Conservation (phyloP, 2,797 vertebrate genomes). For the Cynopterus sphinx region DNA sequence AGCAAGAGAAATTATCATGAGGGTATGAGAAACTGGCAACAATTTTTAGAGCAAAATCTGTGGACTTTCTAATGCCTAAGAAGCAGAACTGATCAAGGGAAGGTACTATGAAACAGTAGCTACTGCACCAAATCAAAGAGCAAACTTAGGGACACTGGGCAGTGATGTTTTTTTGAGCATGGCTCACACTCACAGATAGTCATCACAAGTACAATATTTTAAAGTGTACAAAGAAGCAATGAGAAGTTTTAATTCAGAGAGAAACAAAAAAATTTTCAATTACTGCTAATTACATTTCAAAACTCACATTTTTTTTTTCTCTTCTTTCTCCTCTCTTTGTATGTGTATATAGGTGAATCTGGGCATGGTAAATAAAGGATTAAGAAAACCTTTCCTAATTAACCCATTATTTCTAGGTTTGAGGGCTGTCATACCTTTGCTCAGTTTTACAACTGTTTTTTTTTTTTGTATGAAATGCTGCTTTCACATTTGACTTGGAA, state of each 20-base stretch:
- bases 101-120: background rate
- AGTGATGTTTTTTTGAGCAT: background rate
- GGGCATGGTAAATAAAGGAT: background rate
- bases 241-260: background rate
- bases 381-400: background rate
- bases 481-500: slow-evolving; percentile 43
- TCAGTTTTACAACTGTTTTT: slow-evolving; percentile 3
- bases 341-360: background rate
- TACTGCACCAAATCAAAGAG: background rate
- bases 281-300: background rate
- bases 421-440: background rate
- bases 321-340: background rate
- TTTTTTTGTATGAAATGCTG: background rate
- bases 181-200: background rate
- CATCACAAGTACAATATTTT: background rate
- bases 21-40: background rate
- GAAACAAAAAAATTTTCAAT: background rate
- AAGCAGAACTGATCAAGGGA: background rate
- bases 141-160: background rate
- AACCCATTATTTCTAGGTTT: background rate
- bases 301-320: background rate
- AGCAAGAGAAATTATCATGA: background rate
- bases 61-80: background rate
- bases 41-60: background rate
- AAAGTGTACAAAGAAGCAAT: background rate